phyloP scores from a whole-genome alignment of 2,113 vertebrate genomes.

The Eurypyga helias region DNA sequence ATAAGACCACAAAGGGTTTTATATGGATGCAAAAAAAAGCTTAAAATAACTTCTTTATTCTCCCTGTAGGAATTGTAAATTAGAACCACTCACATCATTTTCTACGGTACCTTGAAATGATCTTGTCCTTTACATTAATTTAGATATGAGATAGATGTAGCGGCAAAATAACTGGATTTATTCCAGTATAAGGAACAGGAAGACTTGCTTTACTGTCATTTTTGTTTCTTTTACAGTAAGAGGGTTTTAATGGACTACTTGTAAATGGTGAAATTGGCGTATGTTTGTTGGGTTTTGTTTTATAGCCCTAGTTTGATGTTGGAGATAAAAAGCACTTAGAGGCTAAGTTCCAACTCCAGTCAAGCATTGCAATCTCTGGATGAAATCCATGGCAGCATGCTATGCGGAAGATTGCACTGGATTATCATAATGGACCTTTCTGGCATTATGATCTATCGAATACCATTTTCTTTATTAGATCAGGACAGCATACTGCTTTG shows the following conservation, averaged over 20 bases:
- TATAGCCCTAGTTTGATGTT: neutral
- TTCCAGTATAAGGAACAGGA: neutral
- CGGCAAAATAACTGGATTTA: neutral
- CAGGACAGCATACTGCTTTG: neutral
- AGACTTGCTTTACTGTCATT: neutral
- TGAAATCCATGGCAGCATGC: neutral
- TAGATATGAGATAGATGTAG: neutral
- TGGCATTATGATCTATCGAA: slow-evolving; percentile 34
- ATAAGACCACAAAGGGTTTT: slow-evolving; percentile 48
- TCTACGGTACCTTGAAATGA: slow-evolving; percentile 1
- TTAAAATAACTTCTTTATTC: slow-evolving; percentile 61
- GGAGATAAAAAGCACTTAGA: slow-evolving; percentile 30
- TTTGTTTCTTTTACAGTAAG: slow-evolving; percentile 1
- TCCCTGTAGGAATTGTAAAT: slow-evolving; percentile 47
- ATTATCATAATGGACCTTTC: slow-evolving; percentile 46
- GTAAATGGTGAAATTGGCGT: neutral
- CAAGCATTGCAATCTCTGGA: slow-evolving; percentile 5
- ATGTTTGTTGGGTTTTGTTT: neutral
- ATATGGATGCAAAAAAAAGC: slow-evolving; percentile 16
- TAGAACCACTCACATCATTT: neutral
- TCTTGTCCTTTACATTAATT: slow-evolving; percentile 34
- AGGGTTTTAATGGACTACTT: slow-evolving; percentile 18
- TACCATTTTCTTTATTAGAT: neutral
- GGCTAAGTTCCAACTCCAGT: slow-evolving; percentile 20
- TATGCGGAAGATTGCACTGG: neutral